Percentiles rank a stretch among this genome's conserved stretches.
phyloP scores from a whole-genome alignment of 2,113 vertebrate genomes.

The Irena cyanogastra region DNA sequence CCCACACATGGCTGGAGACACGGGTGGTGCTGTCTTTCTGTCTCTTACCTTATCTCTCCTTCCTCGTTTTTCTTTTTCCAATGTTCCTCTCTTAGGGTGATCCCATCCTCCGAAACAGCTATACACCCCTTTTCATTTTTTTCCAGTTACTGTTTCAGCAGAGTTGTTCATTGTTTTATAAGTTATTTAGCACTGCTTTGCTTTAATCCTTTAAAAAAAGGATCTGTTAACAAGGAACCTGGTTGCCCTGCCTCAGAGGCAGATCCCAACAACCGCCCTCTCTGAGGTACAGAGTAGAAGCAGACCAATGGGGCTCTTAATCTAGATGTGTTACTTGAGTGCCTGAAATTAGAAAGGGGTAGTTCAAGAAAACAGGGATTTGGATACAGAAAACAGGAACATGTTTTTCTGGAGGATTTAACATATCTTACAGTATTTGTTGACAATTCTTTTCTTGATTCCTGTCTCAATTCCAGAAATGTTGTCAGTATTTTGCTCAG shows the following conservation, averaged over 20 bases:
- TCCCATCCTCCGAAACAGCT: neutral
- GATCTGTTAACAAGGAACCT: neutral
- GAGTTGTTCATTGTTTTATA: neutral
- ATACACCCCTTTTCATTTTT: neutral
- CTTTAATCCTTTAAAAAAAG: neutral
- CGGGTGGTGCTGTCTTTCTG: too few relatives aligned
- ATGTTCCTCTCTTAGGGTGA: neutral
- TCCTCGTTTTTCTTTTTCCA: neutral
- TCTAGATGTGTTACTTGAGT: neutral
- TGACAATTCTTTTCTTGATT: neutral
- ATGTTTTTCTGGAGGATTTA: neutral
- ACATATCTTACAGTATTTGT: neutral
- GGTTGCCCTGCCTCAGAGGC: neutral
- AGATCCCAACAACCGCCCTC: fast-evolving
- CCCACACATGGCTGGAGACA: neutral
- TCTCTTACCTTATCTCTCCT: neutral
- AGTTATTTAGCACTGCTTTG: neutral
- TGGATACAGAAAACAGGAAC: neutral
- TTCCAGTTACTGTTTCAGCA: neutral
- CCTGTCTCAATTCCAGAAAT: neutral
- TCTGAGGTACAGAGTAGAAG: neutral
- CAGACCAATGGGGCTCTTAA: neutral
- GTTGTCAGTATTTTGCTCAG: neutral
- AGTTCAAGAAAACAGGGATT: neutral
- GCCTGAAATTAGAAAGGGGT: neutral